Evolutionary conservation across 2,797 vertebrate genomes (phyloP).

Genomic region (Tenualosa thibaudeaui): DNA sequence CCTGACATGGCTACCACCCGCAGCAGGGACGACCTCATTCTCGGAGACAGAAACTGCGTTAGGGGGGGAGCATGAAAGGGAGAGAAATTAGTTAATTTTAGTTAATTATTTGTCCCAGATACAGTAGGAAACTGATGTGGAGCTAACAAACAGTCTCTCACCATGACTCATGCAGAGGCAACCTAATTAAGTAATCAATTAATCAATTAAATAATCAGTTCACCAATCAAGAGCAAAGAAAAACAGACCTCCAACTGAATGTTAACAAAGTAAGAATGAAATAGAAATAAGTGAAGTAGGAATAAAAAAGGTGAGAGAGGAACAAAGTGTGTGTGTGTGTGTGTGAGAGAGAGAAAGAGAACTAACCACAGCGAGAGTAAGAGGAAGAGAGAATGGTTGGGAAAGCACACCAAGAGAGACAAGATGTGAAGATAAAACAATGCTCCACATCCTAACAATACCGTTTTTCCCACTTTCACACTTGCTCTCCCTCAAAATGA

Average conservation of each 20-base stretch:
- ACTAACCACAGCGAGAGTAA: neutral
- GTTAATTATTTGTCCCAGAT: constrained; percentile 21
- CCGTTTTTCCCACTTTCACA: neutral
- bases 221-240: neutral
- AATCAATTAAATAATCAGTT: constrained; percentile 10
- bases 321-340: neutral
- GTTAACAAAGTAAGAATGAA: neutral
- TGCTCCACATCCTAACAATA: constrained; percentile 14
- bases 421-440: constrained; percentile 18
- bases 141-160: neutral
- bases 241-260: neutral
- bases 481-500: neutral
- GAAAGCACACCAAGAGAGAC: constrained; percentile 10
- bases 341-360: constrained; percentile 13
- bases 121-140: constrained; percentile 24
- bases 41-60: constrained; percentile 30
- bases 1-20: constrained; percentile 72
- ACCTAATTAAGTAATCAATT: constrained; percentile 36
- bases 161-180: constrained; percentile 11
- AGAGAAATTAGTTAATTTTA: neutral
- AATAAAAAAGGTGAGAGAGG: neutral
- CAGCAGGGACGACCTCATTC: constrained; percentile 74
- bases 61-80: neutral
- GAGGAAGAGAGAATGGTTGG: neutral
- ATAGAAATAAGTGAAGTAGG: neutral